phyloP scores from a whole-genome alignment of 2,113 vertebrate genomes.

The Pongo abelii region DNA sequence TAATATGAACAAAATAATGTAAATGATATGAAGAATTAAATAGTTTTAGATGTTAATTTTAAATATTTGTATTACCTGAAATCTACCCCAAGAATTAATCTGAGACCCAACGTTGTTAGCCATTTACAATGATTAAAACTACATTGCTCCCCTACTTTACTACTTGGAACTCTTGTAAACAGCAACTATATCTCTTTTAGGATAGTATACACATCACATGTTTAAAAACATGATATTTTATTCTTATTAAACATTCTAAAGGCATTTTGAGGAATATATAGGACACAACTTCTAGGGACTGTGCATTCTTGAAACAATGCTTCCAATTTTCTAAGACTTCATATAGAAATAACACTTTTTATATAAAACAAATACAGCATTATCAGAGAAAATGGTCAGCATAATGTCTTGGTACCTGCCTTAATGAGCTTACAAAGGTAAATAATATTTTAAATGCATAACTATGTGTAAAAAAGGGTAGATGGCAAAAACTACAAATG shows the following conservation, averaged over 20 bases:
- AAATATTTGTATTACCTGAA: background rate
- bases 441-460: background rate
- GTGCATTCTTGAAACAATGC: background rate
- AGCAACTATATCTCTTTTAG: background rate
- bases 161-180: background rate
- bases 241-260: background rate
- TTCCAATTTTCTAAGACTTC: background rate
- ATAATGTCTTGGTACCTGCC: background rate
- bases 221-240: background rate
- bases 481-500: background rate
- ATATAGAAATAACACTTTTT: background rate
- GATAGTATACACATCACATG: background rate
- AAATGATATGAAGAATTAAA: background rate
- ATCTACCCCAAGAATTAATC: background rate
- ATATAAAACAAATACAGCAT: background rate
- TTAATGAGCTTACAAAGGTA: background rate
- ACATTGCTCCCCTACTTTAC: background rate
- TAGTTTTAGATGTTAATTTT: background rate
- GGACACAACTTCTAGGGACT: background rate
- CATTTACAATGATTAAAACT: constrained; percentile 24
- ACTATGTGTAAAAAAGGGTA: background rate
- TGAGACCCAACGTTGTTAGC: background rate
- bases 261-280: background rate
- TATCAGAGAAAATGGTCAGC: background rate
- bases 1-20: background rate